Percentiles rank a stretch among this genome's conserved stretches.
Evolutionary conservation across 1,140 invertebrate species (phyloP).

Genomic region (Aplysia californica): DNA sequence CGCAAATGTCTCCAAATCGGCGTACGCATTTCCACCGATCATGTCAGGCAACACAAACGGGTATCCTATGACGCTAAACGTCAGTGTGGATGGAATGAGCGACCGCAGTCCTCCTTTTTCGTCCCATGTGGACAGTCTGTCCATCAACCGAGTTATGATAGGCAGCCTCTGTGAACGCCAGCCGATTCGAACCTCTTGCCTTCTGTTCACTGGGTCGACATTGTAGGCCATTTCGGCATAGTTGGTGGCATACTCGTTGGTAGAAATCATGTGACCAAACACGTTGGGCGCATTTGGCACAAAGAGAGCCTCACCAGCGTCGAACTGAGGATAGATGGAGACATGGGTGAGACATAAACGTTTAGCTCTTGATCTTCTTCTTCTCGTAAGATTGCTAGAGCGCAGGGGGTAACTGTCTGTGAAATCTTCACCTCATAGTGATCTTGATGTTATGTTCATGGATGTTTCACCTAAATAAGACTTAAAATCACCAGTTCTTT

Average conservation of each 20-base stretch:
- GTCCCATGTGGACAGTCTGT: constrained; percentile 85
- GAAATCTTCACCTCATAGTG: too few relatives aligned
- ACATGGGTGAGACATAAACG: too few relatives aligned
- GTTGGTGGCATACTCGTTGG: constrained; percentile 32
- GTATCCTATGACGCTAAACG: constrained; percentile 87
- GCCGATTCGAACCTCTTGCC: constrained; percentile 76
- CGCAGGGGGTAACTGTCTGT: too few relatives aligned
- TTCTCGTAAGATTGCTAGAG: too few relatives aligned
- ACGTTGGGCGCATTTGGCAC: constrained; percentile 73
- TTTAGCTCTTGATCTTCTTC: too few relatives aligned
- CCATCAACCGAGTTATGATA: constrained; percentile 87
- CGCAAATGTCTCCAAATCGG: constrained; percentile 50
- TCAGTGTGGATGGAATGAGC: constrained; percentile 82
- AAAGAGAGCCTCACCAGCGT: constrained; percentile 89
- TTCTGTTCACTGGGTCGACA: constrained; percentile 17
- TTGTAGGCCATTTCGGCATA: constrained; percentile 33
- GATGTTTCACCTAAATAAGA: too few relatives aligned
- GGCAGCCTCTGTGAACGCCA: constrained; percentile 80
- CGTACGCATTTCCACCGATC: constrained; percentile 87
- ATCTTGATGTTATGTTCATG: too few relatives aligned
- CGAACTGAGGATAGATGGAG: too few relatives aligned
- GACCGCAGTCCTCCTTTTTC: constrained; percentile 84
- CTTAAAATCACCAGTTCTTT: too few relatives aligned
- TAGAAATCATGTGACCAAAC: constrained; percentile 40
- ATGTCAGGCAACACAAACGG: constrained; percentile 89